These are phyloP conservation scores for Pandion haliaetus DNA, from an alignment of 2,113 vertebrate species.

Conservation along the genomic window DNA sequence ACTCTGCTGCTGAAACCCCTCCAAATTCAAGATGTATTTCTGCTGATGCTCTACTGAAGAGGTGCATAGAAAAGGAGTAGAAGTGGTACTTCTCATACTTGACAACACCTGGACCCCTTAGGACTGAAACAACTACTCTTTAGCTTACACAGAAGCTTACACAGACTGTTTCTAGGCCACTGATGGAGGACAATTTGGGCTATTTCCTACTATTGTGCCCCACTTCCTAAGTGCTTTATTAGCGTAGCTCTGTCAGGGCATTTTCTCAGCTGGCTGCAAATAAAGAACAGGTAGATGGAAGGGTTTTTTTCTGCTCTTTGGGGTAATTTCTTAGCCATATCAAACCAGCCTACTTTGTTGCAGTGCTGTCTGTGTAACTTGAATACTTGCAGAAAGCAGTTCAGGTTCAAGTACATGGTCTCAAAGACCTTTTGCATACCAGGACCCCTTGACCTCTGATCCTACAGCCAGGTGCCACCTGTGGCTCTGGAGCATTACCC, in stretches of 20 bases:
- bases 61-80: accelerated
- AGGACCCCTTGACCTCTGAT: neutral
- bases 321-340: neutral
- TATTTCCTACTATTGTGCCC: neutral
- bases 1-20: neutral
- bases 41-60: neutral
- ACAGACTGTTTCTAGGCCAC: accelerated
- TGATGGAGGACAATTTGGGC: neutral
- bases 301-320: neutral
- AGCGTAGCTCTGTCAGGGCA: neutral
- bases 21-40: neutral
- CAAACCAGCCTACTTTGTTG: neutral
- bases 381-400: neutral
- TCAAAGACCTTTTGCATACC: neutral
- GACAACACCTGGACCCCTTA: accelerated
- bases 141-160: neutral
- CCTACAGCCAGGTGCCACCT: neutral
- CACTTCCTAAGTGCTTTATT: neutral
- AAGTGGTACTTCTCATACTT: neutral
- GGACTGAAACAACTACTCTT: neutral
- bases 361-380: neutral
- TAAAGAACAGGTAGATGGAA: neutral
- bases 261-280: neutral
- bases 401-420: neutral
- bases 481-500: neutral